phyloP scores from a whole-genome alignment of 2,888 invertebrate genomes.

The Panzeria rudis region DNA sequence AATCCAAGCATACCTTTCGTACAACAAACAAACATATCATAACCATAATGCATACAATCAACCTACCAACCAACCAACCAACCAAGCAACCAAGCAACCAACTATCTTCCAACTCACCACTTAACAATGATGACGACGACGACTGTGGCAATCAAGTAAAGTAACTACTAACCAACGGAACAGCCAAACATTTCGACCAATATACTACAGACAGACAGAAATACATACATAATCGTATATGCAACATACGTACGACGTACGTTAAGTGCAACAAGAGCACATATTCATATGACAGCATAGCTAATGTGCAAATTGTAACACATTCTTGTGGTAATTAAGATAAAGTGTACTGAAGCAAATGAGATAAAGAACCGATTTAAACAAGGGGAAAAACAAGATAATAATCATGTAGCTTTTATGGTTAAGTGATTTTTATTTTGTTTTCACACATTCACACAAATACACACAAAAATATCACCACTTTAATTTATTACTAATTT shows the following conservation, averaged over 20 bases:
- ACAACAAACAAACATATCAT: slow-evolving; percentile 29
- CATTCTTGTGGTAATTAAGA: slow-evolving; percentile 73
- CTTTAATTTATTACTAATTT: slow-evolving; percentile 26
- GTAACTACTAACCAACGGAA: slow-evolving; percentile 19
- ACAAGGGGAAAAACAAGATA: slow-evolving; percentile 64
- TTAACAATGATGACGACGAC: not conserved
- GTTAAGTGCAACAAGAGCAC: slow-evolving; percentile 26
- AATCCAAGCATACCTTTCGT: slow-evolving; percentile 35
- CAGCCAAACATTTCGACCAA: slow-evolving; percentile 24
- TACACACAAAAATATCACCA: slow-evolving; percentile 31
- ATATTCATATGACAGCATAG: slow-evolving; percentile 59
- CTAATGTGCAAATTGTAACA: slow-evolving; percentile 73
- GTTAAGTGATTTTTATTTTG: slow-evolving; percentile 66
- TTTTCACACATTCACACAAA: slow-evolving; percentile 34
- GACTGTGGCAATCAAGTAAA: slow-evolving; percentile 3
- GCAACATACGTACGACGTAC: slow-evolving; percentile 14
- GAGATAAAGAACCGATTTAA: slow-evolving; percentile 70
- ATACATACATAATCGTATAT: not conserved
- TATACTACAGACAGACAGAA: not conserved
- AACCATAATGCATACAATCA: slow-evolving; percentile 15
- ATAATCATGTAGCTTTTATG: slow-evolving; percentile 69
- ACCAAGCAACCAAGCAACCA: not conserved
- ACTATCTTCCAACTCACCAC: slow-evolving; percentile 17
- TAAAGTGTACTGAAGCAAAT: slow-evolving; percentile 70
- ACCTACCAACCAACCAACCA: slow-evolving; percentile 4